A percentile compares a stretch with the other conserved stretches of the same genome.
phyloP scores from a whole-genome alignment of 2,888 invertebrate genomes.

The Dinocampus coccinellae region DNA sequence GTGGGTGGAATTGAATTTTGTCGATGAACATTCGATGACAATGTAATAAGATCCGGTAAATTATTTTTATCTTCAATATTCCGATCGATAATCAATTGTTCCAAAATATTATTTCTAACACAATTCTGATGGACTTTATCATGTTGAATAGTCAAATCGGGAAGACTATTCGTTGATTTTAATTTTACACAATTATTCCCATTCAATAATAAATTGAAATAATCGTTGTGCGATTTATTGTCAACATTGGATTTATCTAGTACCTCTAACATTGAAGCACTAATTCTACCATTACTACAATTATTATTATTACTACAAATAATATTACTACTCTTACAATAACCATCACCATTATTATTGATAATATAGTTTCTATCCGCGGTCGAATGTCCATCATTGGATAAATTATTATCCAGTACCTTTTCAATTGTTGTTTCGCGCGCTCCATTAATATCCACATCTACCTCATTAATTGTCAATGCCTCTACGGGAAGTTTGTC shows the following conservation, averaged over 20 bases:
- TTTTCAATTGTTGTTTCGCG: conserved; percentile 30
- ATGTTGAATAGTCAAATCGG: conserved; percentile 24
- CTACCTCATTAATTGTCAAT: conserved; percentile 36
- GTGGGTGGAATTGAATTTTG: conserved; percentile 36
- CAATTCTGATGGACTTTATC: not conserved
- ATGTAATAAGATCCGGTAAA: conserved; percentile 59
- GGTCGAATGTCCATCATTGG: conserved; percentile 30
- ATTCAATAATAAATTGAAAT: conserved; percentile 15
- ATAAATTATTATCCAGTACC: conserved; percentile 14
- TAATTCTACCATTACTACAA: conserved; percentile 32
- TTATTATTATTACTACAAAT: conserved; percentile 40
- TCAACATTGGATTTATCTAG: not conserved
- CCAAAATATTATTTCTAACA: conserved; percentile 10
- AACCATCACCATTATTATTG: conserved; percentile 15
- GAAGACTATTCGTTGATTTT: conserved; percentile 16
- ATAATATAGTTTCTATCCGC: conserved; percentile 23
- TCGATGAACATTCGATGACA: conserved; percentile 50
- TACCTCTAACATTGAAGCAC: conserved; percentile 27
- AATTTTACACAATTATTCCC: conserved; percentile 14
- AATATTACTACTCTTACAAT: conserved; percentile 40
- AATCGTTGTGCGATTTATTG: conserved; percentile 12
- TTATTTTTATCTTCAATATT: conserved; percentile 40
- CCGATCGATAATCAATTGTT: not conserved
- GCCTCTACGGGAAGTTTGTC: conserved; percentile 34
- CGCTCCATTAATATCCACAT: conserved; percentile 39